These are phyloP conservation scores for Gymnocypris eckloni DNA, from an alignment of 2,797 vertebrate species.

Conservation along the genomic window DNA sequence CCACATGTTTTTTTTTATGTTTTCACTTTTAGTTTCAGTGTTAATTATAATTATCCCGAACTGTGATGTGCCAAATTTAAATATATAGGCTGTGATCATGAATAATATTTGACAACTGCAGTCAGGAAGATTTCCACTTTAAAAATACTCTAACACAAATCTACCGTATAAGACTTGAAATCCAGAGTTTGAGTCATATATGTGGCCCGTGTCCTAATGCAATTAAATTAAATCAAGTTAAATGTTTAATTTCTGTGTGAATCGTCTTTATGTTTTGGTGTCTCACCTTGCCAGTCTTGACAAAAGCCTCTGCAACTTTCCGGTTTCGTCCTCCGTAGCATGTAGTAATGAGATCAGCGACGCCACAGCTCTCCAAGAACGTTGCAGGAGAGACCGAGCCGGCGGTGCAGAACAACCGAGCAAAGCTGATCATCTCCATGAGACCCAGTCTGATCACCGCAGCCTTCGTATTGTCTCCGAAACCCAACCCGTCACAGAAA, in stretches of 20 bases:
- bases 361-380: conserved; percentile 95
- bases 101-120: background rate
- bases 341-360: conserved; percentile 96
- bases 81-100: background rate
- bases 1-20: background rate
- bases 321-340: conserved; percentile 96
- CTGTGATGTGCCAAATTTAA: background rate
- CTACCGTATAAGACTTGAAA: background rate
- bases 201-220: background rate
- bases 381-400: conserved; percentile 83
- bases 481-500: conserved; percentile 97
- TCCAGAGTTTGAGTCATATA: background rate
- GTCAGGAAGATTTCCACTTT: background rate
- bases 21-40: background rate
- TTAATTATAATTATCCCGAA: background rate
- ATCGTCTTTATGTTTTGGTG: background rate
- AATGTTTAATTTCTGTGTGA: background rate
- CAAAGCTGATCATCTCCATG: conserved; percentile 96
- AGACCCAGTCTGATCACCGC: conserved; percentile 94
- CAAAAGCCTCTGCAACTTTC: conserved; percentile 93
- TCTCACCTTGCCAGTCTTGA: conserved; percentile 83
- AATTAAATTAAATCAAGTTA: background rate
- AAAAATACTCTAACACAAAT: background rate
- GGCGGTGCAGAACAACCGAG: conserved; percentile 89
- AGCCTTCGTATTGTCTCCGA: conserved; percentile 96